Evolutionary conservation across 2,888 invertebrate species (phyloP).

Genomic region (Drosophila nr. perissopoda): DNA sequence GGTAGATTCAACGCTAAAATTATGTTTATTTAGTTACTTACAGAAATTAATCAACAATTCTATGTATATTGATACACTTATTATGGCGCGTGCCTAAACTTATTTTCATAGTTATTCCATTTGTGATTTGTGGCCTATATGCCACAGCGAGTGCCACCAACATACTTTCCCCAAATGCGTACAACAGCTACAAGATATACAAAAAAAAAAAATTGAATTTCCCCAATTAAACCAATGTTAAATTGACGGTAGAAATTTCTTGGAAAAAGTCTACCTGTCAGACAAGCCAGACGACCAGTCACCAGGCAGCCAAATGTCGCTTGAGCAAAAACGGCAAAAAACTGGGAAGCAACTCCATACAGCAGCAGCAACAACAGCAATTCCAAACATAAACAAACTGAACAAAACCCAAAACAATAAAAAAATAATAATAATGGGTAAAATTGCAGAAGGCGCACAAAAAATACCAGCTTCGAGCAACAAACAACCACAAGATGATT

Average conservation of each 20-base stretch:
- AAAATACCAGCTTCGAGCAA: constrained; percentile 31
- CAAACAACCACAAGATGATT: constrained; percentile 34
- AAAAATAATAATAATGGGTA: constrained; percentile 32
- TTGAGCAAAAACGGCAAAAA: constrained; percentile 45
- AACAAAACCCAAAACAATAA: constrained; percentile 26
- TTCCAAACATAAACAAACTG: constrained; percentile 3
- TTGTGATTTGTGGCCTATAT: constrained; percentile 17
- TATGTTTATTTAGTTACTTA: neutral
- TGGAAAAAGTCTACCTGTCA: constrained; percentile 60
- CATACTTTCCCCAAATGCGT: constrained; percentile 65
- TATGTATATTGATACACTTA: neutral
- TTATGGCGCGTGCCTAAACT: neutral
- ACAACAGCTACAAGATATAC: constrained; percentile 4
- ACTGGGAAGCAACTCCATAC: constrained; percentile 58
- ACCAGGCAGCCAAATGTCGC: constrained; percentile 49
- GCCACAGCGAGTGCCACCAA: constrained; percentile 24
- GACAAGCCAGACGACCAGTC: constrained; percentile 24
- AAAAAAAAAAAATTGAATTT: constrained; percentile 47
- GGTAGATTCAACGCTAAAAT: neutral
- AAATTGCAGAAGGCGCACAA: constrained; percentile 39
- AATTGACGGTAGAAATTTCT: constrained; percentile 70
- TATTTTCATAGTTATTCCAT: neutral
- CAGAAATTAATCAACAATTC: neutral
- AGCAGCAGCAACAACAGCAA: constrained; percentile 20
- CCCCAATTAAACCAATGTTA: constrained; percentile 70